These are phyloP conservation scores for Brachionus plicatilis DNA, from an alignment of 1,140 invertebrate genomes.

Conservation along the genomic window DNA sequence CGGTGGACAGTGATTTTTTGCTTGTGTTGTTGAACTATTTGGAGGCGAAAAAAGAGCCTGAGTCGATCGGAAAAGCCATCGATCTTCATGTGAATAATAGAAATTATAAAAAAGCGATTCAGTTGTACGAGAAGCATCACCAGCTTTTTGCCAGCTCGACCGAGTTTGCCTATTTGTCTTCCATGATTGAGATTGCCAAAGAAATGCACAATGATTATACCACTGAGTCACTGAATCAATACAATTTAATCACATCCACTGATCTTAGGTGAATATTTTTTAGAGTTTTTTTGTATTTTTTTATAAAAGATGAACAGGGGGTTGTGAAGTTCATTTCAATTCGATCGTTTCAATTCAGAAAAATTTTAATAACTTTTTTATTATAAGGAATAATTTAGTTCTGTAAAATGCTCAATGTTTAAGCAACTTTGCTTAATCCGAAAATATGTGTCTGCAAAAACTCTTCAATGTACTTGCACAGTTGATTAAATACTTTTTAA, in stretches of 20 bases:
- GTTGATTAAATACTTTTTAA: no score
- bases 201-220: neutral
- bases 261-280: neutral
- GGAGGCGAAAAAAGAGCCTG: neutral
- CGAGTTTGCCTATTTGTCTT: neutral
- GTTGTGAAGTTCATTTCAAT: no score
- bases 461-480: no score
- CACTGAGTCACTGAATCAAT: neutral
- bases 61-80: neutral
- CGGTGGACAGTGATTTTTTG: neutral
- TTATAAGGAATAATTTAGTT: no score
- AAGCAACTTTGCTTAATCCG: no score
- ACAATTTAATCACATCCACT: neutral
- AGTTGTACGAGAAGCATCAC: neutral
- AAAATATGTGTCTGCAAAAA: no score
- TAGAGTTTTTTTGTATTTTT: no score
- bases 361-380: no score
- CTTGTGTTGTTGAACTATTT: neutral
- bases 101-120: slow-evolving; percentile 11
- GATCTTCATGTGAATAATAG: slow-evolving; percentile 23
- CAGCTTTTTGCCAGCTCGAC: neutral
- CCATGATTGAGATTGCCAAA: slow-evolving; percentile 14
- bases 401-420: no score
- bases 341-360: no score
- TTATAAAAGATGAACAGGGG: no score